These are phyloP conservation scores for Stenopsyche tienmushanensis DNA, from an alignment of 1,140 invertebrate genomes.

Conservation along the genomic window DNA sequence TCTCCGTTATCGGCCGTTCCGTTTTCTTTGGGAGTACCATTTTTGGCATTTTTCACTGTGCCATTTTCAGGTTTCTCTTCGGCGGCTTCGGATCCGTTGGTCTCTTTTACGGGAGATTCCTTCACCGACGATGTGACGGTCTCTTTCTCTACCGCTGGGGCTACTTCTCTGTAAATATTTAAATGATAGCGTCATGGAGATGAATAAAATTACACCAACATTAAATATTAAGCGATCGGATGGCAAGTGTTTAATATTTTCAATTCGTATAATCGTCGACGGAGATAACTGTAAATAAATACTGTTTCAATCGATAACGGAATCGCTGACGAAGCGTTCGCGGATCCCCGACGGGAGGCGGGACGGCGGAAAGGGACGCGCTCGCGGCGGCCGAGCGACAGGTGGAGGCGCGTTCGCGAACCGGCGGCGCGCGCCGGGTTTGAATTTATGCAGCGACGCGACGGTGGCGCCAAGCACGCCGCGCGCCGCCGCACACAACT, in stretches of 20 bases:
- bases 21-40: conserved; percentile 45
- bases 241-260: too few species aligned
- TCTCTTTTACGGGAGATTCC: conserved; percentile 56
- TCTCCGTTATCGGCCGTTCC: conserved; percentile 50
- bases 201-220: too few species aligned
- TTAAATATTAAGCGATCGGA: too few species aligned
- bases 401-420: conserved; percentile 40
- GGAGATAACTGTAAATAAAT: too few species aligned
- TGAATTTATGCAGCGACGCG: conserved; percentile 1
- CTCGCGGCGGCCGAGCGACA: conserved; percentile 44
- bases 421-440: conserved; percentile 42
- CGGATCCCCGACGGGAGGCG: too few species aligned
- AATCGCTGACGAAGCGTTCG: too few species aligned
- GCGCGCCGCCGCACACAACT: conserved; percentile 8
- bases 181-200: too few species aligned
- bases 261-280: too few species aligned
- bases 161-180: conserved; percentile 41
- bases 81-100: conserved; percentile 59
- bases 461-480: conserved; percentile 39
- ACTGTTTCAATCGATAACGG: too few species aligned
- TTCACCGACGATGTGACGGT: conserved; percentile 47
- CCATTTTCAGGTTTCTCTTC: conserved; percentile 51
- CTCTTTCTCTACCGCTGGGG: conserved; percentile 34
- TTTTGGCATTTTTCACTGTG: conserved; percentile 40
- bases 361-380: too few species aligned